Base-by-base conservation (phyloP, 2,888 invertebrate genomes). In the Polydrusus pterygomalis region DNA sequence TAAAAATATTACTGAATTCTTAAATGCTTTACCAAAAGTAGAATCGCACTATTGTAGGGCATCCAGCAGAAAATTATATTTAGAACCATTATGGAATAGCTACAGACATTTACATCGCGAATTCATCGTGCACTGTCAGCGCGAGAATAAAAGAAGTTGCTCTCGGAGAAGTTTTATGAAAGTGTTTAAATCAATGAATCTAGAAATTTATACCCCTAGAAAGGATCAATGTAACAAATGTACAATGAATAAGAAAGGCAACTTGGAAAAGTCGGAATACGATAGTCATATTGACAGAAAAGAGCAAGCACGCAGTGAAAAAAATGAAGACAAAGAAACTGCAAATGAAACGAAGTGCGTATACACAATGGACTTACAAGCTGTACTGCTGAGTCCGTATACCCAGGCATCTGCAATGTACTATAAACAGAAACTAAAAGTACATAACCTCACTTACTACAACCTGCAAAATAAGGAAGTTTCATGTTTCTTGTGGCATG, bases 41-140 rank as follows among this genome's bases (percentile, higher is more conserved):
- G 43, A 63, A 63, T 72, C 72, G 49, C 65, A 56, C 49, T 71
- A 71, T 43, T 71, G 64, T 54, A 20, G 71, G 18, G 51, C 63
- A 71, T 71, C 71, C 18, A 17, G 49, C 15, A 63, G 34, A n/a
- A 63, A 63, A 63, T 15, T 63, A 40, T 63, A 63, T 38, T 38
- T 63, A 40, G 40, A 63, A 54, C 51, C 63, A 34, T 20, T 10
- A 51, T 64, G 54, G 56, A 71, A 64, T 63, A 64, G 15, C 51
- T 63, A 71, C 47, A 20, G 20, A 34, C 20, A 34, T 63, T 63
- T 45, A 40, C 63, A 63, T 45, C 45, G 45, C n/a, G 45, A 45
- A n/a, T 45, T 45, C n/a, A 45, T 45, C 3, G 13, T 13, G 13
- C n/a, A 45, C n/a, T 45, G 45, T 45, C 13, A 45, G n/a, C 45